A percentile compares a stretch with the other conserved stretches of the same genome.
Conservation (phyloP, 1,140 invertebrate species). For the Sitobion miscanthi region DNA sequence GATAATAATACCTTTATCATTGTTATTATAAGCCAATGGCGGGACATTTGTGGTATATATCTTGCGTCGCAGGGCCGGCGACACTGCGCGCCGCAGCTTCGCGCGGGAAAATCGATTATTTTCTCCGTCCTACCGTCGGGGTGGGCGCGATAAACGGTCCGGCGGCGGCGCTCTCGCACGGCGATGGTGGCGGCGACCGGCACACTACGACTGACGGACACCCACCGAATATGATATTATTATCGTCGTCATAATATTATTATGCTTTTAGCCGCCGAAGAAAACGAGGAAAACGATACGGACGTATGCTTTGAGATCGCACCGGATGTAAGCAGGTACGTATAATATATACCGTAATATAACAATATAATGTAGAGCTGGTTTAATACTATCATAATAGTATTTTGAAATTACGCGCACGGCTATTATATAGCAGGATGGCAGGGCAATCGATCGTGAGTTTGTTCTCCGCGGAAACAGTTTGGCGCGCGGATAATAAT, state of each 20-base stretch:
- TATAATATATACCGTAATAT: not conserved
- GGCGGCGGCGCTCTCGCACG: not conserved
- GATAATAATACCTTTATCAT: not conserved
- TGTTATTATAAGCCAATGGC: too few relatives aligned
- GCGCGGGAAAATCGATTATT: slow-evolving; percentile 21
- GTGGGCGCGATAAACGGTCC: not conserved
- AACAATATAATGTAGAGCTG: not conserved
- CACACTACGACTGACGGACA: not conserved
- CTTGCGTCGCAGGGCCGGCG: not conserved
- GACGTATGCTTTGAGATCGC: not conserved
- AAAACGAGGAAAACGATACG: not conserved
- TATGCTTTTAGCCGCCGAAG: not conserved
- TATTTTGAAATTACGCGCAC: not conserved
- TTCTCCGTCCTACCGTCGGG: not conserved
- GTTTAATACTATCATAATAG: not conserved
- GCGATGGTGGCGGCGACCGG: not conserved
- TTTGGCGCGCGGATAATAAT: not conserved
- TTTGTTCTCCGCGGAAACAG: not conserved
- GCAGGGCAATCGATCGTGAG: not conserved
- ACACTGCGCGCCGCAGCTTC: slow-evolving; percentile 1
- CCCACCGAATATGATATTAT: not conserved
- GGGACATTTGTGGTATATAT: not conserved
- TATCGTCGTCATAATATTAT: not conserved
- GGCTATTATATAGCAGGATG: not conserved
- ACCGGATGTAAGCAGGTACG: not conserved